Base-by-base conservation (phyloP, 2,888 invertebrate species). In the Chymomyza caudatula region DNA sequence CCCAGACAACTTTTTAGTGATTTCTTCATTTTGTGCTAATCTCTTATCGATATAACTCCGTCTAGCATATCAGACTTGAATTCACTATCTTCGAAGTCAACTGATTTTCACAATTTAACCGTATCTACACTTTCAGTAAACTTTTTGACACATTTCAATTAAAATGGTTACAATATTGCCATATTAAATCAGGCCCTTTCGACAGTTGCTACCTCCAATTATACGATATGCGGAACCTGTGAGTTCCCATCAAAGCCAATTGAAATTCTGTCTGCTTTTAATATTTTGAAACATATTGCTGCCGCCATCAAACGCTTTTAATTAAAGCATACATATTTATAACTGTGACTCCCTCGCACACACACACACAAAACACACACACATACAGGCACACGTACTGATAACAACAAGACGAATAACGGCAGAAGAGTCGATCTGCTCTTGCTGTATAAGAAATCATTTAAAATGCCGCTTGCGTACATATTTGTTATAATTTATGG, bases 401-500 rank as follows among this genome's bases (percentile, higher is more conserved):
- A 37, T 37, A 37, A 37, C 19, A 29, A 15, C 29, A 55, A 15
- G 20, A 37, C n/a, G 29, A 6, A 17, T 47, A n/a, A n/a, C n/a
- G 6, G 6, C 4, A 8, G 22, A 8, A 8, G 6, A 17, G 3
- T 25, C 4, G 13, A 13, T 6, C 3, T 8, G 29, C 22, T 52
- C 19, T 55, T 52, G 42, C 63, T 60, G 44, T 70, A 78, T 74
- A 67, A 64, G 75, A 85, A 82, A 81, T 81, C 78, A 85, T 85
- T 82, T 81, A 77, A 78, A 75, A 82, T 82, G 82, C 86, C 77
- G 81, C 78, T 74, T 78, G 84, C 85, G 84, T 82, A 85, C 81
- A 84, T 84, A 82, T 85, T 82, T 82, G 84, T 84, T 83, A 82
- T 82, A 82, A 82, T 82, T 82, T 82, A 82, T 82, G 76, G 75